These are phyloP conservation scores for Scolopax bukidnonensis DNA, from an alignment of 2,797 vertebrate species.

Conservation along the genomic window DNA sequence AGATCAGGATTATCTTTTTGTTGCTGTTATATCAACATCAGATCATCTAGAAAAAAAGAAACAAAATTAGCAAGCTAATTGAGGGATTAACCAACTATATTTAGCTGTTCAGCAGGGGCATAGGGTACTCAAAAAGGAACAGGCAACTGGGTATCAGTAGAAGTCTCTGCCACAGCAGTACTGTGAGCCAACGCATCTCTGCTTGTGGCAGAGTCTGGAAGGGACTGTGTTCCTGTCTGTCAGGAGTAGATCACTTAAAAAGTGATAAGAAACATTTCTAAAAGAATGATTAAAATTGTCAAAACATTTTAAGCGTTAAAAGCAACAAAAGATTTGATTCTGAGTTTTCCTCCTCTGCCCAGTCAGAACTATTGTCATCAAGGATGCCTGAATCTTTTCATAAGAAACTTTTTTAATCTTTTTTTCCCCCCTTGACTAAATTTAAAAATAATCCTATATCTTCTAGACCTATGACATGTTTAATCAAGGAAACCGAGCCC, in stretches of 20 bases:
- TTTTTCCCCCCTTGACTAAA: not conserved
- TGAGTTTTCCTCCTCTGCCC: not conserved
- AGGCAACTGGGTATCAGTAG: not conserved
- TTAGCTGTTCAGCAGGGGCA: not conserved
- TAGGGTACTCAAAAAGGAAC: not conserved
- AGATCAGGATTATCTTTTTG: not conserved
- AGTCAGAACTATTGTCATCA: slow-evolving; percentile 28
- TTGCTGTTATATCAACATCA: not conserved
- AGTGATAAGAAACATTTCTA: slow-evolving; percentile 62
- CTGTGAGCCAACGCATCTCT: not conserved
- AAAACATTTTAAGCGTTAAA: slow-evolving; percentile 56
- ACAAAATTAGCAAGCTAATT: not conserved
- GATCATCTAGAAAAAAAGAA: not conserved
- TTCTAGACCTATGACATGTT: not conserved
- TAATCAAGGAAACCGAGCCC: not conserved
- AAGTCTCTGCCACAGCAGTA: not conserved
- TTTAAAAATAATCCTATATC: not conserved
- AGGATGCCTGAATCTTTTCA: not conserved
- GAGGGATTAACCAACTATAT: not conserved
- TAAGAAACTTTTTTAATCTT: accelerated
- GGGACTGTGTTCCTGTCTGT: slow-evolving; percentile 40
- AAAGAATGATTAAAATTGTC: slow-evolving; percentile 42
- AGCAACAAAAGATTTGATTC: slow-evolving; percentile 55
- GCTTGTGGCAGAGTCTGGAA: slow-evolving; percentile 16
- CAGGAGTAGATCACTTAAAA: slow-evolving; percentile 40